Evolutionary conservation across 2,113 vertebrate genomes (phyloP).

Genomic region (Vulpes lagopus): DNA sequence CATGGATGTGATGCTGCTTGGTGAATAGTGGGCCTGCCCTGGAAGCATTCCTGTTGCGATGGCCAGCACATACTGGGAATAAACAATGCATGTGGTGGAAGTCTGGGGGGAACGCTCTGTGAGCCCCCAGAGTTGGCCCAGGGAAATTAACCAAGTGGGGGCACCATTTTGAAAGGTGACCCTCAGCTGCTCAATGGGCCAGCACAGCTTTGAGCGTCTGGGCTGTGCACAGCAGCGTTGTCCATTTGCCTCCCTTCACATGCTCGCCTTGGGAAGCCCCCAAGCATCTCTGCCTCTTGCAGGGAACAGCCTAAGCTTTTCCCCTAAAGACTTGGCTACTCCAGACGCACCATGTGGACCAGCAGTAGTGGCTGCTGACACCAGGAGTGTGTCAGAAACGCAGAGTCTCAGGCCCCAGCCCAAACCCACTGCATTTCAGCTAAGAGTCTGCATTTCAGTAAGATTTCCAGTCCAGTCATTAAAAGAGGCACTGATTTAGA

Average conservation of each 20-base stretch:
- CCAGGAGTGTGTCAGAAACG: neutral
- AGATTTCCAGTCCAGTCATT: neutral
- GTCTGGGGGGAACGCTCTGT: neutral
- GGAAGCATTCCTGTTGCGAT: too few relatives aligned
- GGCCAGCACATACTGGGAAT: neutral
- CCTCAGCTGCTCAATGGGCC: neutral
- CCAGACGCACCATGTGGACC: neutral
- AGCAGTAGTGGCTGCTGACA: neutral
- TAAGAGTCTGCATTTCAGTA: neutral
- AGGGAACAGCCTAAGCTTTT: neutral
- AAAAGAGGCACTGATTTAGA: neutral
- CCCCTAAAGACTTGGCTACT: neutral
- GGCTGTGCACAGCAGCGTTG: accelerated
- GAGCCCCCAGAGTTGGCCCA: neutral
- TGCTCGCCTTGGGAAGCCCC: accelerated
- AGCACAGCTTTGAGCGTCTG: neutral
- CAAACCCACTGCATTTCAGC: neutral
- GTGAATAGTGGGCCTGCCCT: neutral
- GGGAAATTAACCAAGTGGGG: neutral
- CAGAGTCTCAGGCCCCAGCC: neutral
- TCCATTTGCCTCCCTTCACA: too few relatives aligned
- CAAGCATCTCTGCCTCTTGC: neutral
- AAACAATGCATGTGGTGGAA: accelerated
- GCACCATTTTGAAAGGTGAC: neutral
- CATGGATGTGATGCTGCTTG: neutral